Evolutionary conservation across 2,888 invertebrate genomes (phyloP).

Genomic region (Cryptosula pallasiana): DNA sequence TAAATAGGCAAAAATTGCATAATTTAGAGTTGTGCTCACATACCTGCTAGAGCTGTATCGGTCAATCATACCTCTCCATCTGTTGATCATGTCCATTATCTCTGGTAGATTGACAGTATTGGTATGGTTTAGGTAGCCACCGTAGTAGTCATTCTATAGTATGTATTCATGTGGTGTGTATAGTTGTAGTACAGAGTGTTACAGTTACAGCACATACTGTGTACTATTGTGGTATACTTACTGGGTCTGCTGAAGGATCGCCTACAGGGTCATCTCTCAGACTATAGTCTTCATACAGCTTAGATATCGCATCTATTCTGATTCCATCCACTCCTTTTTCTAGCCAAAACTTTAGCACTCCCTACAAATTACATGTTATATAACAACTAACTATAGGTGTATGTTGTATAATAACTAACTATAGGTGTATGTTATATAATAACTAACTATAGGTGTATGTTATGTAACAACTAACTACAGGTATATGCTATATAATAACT

Average conservation of each 20-base stretch:
- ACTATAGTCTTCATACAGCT: conserved; percentile 55
- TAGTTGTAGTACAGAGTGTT: too few species aligned
- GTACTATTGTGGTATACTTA: neutral
- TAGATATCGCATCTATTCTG: conserved; percentile 73
- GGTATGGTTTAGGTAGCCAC: conserved; percentile 29
- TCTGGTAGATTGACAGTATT: conserved; percentile 49
- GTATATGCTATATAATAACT: too few species aligned
- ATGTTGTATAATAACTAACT: too few species aligned
- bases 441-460: too few species aligned
- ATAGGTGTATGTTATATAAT: too few species aligned
- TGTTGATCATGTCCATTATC: conserved; percentile 60
- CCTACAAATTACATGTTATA: conserved; percentile 59
- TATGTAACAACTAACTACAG: too few species aligned
- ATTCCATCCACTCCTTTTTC: conserved; percentile 81
- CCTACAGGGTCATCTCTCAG: conserved; percentile 26
- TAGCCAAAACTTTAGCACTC: conserved; percentile 66
- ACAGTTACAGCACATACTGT: neutral
- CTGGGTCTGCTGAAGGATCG: neutral
- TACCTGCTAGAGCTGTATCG: neutral
- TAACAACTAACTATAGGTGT: too few species aligned
- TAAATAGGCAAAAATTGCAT: too few species aligned
- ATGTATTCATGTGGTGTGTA: too few species aligned
- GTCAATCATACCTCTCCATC: conserved; percentile 62
- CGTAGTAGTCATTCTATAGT: conserved; percentile 28
- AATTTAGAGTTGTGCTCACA: too few species aligned